Evolutionary conservation across 2,888 invertebrate species (phyloP).

Genomic region (Agrenia bidenticulata): DNA sequence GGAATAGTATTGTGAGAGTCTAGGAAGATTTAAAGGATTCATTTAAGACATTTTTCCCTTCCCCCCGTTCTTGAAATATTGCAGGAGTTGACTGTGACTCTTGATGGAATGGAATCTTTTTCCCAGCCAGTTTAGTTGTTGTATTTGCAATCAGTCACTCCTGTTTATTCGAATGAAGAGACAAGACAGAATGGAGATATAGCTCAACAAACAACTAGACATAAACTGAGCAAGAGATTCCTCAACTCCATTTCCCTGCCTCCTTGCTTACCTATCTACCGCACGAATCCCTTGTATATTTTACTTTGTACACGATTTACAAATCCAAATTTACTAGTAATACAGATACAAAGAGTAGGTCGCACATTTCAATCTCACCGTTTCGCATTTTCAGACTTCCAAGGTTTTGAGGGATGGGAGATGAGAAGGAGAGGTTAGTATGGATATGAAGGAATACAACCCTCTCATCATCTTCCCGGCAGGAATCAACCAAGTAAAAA

Average conservation of each 20-base stretch:
- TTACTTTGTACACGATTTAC: background rate
- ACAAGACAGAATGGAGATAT: too few relatives aligned
- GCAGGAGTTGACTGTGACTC: background rate
- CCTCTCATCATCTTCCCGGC: too few relatives aligned
- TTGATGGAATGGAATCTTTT: background rate
- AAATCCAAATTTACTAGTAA: too few relatives aligned
- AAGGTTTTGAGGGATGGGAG: background rate
- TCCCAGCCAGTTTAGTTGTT: background rate
- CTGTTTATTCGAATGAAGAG: constrained; percentile 3
- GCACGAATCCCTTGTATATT: too few relatives aligned
- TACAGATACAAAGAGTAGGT: too few relatives aligned
- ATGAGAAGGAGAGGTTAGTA: background rate
- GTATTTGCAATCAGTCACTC: constrained; percentile 10
- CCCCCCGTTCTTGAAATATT: background rate
- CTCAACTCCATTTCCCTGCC: too few relatives aligned
- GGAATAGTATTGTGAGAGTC: background rate
- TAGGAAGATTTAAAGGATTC: background rate
- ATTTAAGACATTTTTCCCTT: background rate
- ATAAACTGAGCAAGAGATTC: too few relatives aligned
- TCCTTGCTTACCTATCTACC: too few relatives aligned
- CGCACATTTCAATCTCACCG: background rate
- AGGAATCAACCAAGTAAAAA: constrained; percentile 35
- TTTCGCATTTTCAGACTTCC: background rate
- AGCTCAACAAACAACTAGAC: too few relatives aligned
- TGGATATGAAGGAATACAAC: constrained; percentile 9